Percentiles rank a stretch among this genome's conserved stretches.
Conservation (phyloP, 1,140 invertebrate genomes). For the Drosophila simulans region DNA sequence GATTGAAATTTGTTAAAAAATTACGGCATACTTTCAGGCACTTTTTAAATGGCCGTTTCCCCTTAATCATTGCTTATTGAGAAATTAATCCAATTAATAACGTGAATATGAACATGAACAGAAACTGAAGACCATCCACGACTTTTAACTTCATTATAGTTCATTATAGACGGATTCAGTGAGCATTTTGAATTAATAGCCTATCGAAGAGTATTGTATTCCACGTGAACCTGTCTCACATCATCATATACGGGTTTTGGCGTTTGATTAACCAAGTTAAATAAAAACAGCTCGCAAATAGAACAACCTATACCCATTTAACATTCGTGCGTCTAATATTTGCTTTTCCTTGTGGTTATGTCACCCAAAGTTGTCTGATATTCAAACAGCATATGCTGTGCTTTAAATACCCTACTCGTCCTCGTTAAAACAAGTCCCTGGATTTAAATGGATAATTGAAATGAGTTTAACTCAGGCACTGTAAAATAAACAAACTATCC, state of each 20-base stretch:
- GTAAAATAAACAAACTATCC: slow-evolving; percentile 57
- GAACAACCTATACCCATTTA: neutral
- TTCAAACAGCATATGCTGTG: neutral
- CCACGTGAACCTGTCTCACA: slow-evolving; percentile 32
- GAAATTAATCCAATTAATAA: slow-evolving; percentile 49
- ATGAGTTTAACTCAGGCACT: neutral
- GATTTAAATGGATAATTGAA: slow-evolving; percentile 2
- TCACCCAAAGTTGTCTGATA: slow-evolving; percentile 23
- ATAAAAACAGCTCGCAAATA: slow-evolving; percentile 20
- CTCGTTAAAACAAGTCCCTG: slow-evolving; percentile 19
- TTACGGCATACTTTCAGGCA: slow-evolving; percentile 45
- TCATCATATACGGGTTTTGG: slow-evolving; percentile 20
- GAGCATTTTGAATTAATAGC: slow-evolving; percentile 60
- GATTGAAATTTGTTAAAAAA: neutral
- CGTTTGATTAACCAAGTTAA: slow-evolving; percentile 63
- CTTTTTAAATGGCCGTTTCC: neutral
- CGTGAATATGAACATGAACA: slow-evolving; percentile 29
- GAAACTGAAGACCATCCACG: neutral
- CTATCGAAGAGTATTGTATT: slow-evolving; percentile 60
- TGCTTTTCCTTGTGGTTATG: slow-evolving; percentile 31
- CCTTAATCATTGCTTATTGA: slow-evolving; percentile 4
- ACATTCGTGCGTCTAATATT: neutral
- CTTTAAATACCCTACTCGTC: slow-evolving; percentile 20
- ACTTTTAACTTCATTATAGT: slow-evolving; percentile 21
- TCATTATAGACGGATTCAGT: slow-evolving; percentile 28